Evolutionary conservation across 2,113 vertebrate species (phyloP).

Genomic region (Neodontobutis hainanensis): DNA sequence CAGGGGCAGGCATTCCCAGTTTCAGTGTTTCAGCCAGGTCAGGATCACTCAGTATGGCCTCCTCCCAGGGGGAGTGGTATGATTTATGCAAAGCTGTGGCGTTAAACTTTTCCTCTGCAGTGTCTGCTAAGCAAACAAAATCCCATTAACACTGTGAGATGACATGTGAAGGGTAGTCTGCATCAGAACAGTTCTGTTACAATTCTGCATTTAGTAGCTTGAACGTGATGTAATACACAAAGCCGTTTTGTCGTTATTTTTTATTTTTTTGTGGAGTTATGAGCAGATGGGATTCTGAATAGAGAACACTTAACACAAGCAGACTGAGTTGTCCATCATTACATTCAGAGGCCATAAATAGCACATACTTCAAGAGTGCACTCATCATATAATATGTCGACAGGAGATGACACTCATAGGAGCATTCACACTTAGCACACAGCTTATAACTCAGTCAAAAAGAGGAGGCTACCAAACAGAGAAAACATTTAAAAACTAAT

Average conservation of each 20-base stretch:
- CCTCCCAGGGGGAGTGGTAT: slow-evolving; percentile 96
- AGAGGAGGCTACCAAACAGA: slow-evolving; percentile 3
- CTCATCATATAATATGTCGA: slow-evolving; percentile 61
- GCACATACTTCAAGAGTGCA: slow-evolving; percentile 57
- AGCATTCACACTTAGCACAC: slow-evolving; percentile 24
- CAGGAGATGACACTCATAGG: slow-evolving; percentile 29
- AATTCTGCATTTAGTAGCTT: neutral
- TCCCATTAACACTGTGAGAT: neutral
- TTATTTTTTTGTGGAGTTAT: neutral
- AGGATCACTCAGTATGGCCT: slow-evolving; percentile 90
- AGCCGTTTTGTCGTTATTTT: slow-evolving; percentile 16
- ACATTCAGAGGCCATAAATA: slow-evolving; percentile 65
- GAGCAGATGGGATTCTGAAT: slow-evolving; percentile 40
- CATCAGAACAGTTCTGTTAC: neutral
- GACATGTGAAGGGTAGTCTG: neutral
- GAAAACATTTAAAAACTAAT: neutral
- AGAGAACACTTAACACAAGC: slow-evolving; percentile 53
- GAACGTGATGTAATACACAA: neutral
- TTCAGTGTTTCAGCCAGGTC: slow-evolving; percentile 87
- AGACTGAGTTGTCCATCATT: slow-evolving; percentile 60
- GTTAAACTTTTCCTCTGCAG: slow-evolving; percentile 86
- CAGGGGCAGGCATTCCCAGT: slow-evolving; percentile 82
- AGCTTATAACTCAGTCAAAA: neutral
- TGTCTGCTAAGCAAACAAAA: slow-evolving; percentile 83
- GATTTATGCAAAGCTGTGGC: slow-evolving; percentile 85